phyloP scores from a whole-genome alignment of 2,797 vertebrate genomes.

The Carapus acus region DNA sequence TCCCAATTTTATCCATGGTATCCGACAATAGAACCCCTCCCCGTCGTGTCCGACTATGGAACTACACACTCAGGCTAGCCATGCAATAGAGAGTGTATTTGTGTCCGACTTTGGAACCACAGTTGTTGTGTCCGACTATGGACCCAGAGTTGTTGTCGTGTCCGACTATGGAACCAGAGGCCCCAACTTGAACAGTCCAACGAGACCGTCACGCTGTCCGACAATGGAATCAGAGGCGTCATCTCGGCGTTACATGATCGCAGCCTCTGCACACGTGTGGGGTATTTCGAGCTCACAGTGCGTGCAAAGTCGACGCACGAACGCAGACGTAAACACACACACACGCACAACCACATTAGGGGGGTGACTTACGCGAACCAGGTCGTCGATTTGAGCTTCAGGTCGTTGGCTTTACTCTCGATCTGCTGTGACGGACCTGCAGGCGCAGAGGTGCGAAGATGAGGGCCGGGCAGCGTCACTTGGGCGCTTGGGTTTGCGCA shows the following conservation, averaged over 20 bases:
- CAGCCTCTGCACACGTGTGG: conserved; percentile 26
- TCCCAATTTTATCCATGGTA: too few species aligned
- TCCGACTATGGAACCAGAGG: conserved; percentile 51
- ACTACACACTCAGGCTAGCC: too few species aligned
- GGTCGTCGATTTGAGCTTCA: conserved; percentile 77
- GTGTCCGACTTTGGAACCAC: too few species aligned
- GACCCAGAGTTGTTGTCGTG: too few species aligned
- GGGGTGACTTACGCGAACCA: conserved; percentile 68
- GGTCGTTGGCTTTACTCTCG: conserved; percentile 80
- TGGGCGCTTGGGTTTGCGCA: too few species aligned
- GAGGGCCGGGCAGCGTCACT: too few species aligned
- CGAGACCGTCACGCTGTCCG: too few species aligned
- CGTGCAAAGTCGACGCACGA: conserved; percentile 13
- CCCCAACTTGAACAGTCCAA: too few species aligned
- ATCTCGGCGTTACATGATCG: conserved; percentile 30
- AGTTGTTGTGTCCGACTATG: too few species aligned
- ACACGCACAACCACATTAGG: conserved; percentile 62
- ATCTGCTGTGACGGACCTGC: conserved; percentile 85
- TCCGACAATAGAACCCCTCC: too few species aligned
- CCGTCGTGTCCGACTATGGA: too few species aligned
- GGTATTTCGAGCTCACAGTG: conserved; percentile 36
- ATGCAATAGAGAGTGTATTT: too few species aligned
- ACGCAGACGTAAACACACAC: background rate
- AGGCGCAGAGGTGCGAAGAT: conserved; percentile 1
- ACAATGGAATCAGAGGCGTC: background rate